These are phyloP conservation scores for Poicephalus gulielmi DNA, from an alignment of 2,113 vertebrate species.

Conservation along the genomic window DNA sequence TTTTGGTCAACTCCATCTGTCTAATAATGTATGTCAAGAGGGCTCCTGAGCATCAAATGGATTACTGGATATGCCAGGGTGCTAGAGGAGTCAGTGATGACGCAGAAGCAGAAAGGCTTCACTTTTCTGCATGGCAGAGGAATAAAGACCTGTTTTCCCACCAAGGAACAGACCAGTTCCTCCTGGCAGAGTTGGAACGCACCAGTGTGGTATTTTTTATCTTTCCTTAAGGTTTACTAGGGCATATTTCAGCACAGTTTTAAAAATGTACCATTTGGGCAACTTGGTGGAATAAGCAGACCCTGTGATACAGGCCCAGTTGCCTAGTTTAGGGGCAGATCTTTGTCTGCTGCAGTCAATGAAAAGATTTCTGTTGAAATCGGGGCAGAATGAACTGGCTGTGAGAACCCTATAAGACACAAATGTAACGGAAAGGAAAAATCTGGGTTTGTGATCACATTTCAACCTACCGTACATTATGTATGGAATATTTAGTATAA, in stretches of 20 bases:
- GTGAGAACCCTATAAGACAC: background rate
- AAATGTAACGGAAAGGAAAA: background rate
- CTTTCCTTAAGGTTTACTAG: background rate
- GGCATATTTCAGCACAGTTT: background rate
- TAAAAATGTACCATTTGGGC: background rate
- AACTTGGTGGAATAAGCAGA: background rate
- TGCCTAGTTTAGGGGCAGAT: background rate
- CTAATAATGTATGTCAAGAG: background rate
- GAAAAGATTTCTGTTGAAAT: background rate
- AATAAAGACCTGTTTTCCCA: background rate
- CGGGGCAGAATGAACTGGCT: background rate
- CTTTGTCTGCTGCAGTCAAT: background rate
- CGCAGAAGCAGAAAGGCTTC: background rate
- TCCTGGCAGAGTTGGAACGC: background rate
- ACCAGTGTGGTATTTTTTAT: rapidly evolving
- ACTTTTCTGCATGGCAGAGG: background rate
- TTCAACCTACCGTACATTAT: background rate
- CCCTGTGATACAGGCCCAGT: background rate
- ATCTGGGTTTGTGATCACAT: background rate
- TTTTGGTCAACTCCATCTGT: background rate
- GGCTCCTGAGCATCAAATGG: background rate
- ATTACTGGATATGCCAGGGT: background rate
- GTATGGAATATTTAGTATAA: background rate
- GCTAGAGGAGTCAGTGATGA: background rate
- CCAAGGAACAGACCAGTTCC: background rate